Base-by-base conservation (phyloP, 1,140 invertebrate species). In the Pseudachorutes palmiensis region DNA sequence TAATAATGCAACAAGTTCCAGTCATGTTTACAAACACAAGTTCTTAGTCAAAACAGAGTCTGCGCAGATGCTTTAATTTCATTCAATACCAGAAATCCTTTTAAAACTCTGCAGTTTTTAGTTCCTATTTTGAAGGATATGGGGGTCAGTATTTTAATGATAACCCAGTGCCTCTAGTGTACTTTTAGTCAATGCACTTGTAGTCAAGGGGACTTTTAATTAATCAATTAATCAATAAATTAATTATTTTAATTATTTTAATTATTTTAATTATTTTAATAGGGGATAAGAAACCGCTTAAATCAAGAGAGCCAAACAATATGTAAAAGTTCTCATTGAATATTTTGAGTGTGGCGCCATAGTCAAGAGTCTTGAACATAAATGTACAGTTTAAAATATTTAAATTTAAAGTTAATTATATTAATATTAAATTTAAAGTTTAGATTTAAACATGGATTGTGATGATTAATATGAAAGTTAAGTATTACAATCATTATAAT, bases 271-370 rank as follows among this genome's bases (percentile, higher is more conserved):
- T 45, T 45, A 45, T 45, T 9, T 45, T 45, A n/a, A n/a, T 45
- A 45, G 36, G 36, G 36, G 36, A 45, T 45, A 45, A 45, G 36
- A 45, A 45, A 45, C 36, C 36, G 36, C 36, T 45, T 45, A 45
- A 45, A 45, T 45, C 9, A 45, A 45, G 19, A 45, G 36, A 55
- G 24, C 12, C 24, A 26, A 26, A 55, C 51, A 55, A 12, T 5
- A 55, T 14, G 5, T 5, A 55, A 55, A 55, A 12, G 51, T 55
- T 55, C 24, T 22, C 51, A 55, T n/a, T 55, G 51, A 12, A 55
- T 55, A 55, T 55, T 55, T 55, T 55, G 51, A 55, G 51, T 55
- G 51, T 55, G 51, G 24, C 51, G 51, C 51, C 51, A 55, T 55
- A 55, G 51, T 55, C 51, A 55, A 55, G n/a, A n/a, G n/a, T 19